Evolutionary conservation across 2,888 invertebrate genomes (phyloP).

Genomic region (Acanthoscelides obtectus): DNA sequence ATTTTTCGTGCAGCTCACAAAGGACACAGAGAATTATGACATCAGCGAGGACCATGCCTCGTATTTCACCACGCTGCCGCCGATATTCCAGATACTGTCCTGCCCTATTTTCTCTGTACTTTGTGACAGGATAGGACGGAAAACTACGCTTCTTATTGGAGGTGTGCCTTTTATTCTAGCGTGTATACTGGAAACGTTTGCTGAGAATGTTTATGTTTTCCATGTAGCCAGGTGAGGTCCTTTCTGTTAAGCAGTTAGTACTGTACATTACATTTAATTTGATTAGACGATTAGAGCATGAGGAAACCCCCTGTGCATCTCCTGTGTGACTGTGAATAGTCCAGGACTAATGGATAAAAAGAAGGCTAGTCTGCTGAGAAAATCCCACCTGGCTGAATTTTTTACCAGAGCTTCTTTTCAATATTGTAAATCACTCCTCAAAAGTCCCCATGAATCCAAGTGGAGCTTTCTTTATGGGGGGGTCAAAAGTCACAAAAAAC

Average conservation of each 20-base stretch:
- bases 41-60: slow-evolving; percentile 38
- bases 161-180: slow-evolving; percentile 31
- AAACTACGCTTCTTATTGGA: slow-evolving; percentile 30
- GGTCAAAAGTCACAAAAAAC: no score
- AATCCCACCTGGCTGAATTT: no score
- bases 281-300: no score
- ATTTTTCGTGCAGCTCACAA: slow-evolving; percentile 35
- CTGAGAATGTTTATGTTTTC: slow-evolving; percentile 31
- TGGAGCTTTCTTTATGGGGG: no score
- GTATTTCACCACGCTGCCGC: slow-evolving; percentile 37
- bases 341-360: no score
- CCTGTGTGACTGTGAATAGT: slow-evolving; percentile 32
- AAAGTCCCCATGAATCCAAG: no score
- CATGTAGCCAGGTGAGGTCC: slow-evolving; percentile 32
- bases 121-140: slow-evolving; percentile 35
- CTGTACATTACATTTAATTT: no score
- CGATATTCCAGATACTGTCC: slow-evolving; percentile 29
- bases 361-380: no score
- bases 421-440: no score
- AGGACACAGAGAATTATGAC: slow-evolving; percentile 30
- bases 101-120: slow-evolving; percentile 29
- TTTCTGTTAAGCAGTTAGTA: no score
- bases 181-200: slow-evolving; percentile 28
- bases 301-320: no score
- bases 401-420: no score